These are phyloP conservation scores for Climacteris rufus DNA, from an alignment of 2,113 vertebrate genomes.

Conservation along the genomic window DNA sequence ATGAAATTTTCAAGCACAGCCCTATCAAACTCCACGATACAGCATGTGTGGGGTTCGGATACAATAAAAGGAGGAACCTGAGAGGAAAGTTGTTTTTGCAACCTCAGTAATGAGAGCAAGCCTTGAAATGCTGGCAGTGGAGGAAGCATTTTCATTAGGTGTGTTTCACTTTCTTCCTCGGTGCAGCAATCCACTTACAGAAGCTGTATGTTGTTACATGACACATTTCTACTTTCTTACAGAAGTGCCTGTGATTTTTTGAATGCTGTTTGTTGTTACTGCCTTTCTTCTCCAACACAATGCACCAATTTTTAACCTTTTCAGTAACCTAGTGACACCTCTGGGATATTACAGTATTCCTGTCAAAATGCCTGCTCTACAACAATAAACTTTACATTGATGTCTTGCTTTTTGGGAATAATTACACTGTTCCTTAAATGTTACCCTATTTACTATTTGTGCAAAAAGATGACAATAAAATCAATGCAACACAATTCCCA, in stretches of 20 bases:
- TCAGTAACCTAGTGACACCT: slow-evolving; percentile 55
- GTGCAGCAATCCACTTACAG: slow-evolving; percentile 14
- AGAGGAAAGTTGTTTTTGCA: slow-evolving; percentile 26
- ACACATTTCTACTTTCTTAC: slow-evolving; percentile 30
- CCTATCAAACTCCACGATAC: neutral
- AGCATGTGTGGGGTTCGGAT: neutral
- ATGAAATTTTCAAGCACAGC: neutral
- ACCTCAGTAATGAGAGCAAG: neutral
- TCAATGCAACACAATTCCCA: slow-evolving; percentile 72
- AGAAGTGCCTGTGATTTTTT: slow-evolving; percentile 37
- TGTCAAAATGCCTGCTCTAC: slow-evolving; percentile 66
- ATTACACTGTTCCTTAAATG: slow-evolving; percentile 76
- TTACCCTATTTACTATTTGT: slow-evolving; percentile 76
- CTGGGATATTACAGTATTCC: slow-evolving; percentile 58
- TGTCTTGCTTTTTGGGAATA: slow-evolving; percentile 81
- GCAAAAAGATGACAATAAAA: slow-evolving; percentile 80
- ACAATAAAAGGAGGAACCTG: neutral
- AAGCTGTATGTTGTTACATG: slow-evolving; percentile 26
- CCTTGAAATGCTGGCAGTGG: neutral
- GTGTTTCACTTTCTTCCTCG: neutral
- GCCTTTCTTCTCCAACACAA: slow-evolving; percentile 10
- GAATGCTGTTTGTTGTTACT: slow-evolving; percentile 35
- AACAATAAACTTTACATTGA: slow-evolving; percentile 78
- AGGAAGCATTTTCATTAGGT: slow-evolving; percentile 27
- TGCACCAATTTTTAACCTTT: slow-evolving; percentile 67